A percentile compares a stretch with the other conserved stretches of the same genome.
Conservation (phyloP, 2,888 invertebrate genomes). For the Drosophila leonis region DNA sequence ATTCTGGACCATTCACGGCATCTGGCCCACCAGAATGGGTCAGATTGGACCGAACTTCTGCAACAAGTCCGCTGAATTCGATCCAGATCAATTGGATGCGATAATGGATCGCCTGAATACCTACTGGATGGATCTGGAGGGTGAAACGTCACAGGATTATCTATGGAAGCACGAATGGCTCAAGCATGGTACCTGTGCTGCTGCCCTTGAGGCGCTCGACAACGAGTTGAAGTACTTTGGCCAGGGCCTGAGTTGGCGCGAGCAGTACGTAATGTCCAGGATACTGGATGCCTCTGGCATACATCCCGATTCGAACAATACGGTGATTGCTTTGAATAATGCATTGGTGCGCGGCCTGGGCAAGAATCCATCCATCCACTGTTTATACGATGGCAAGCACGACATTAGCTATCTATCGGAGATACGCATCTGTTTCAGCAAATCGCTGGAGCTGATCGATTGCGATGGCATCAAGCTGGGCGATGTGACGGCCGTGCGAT, state of each 20-base stretch:
- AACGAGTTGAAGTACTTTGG: slow-evolving; percentile 90
- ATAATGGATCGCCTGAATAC: slow-evolving; percentile 87
- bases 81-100: slow-evolving; percentile 87
- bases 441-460: slow-evolving; percentile 88
- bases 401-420: slow-evolving; percentile 89
- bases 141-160: slow-evolving; percentile 83
- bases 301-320: slow-evolving; percentile 86
- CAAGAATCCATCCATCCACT: slow-evolving; percentile 88
- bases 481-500: slow-evolving; percentile 73
- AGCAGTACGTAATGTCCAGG: slow-evolving; percentile 88
- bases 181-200: slow-evolving; percentile 93
- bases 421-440: slow-evolving; percentile 91
- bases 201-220: slow-evolving; percentile 86
- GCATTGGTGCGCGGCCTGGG: slow-evolving; percentile 87
- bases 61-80: slow-evolving; percentile 89
- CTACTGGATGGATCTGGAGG: slow-evolving; percentile 91
- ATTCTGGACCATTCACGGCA: slow-evolving; percentile 92
- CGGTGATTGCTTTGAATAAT: slow-evolving; percentile 86
- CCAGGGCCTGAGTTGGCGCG: slow-evolving; percentile 88
- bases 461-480: slow-evolving; percentile 87
- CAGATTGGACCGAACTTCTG: slow-evolving; percentile 90
- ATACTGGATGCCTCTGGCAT: slow-evolving; percentile 87
- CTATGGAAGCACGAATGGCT: slow-evolving; percentile 94
- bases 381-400: slow-evolving; percentile 87
- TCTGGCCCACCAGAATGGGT: slow-evolving; percentile 92